Evolutionary conservation across 1,140 invertebrate genomes (phyloP).

Genomic region (Cherax quadricarinatus): DNA sequence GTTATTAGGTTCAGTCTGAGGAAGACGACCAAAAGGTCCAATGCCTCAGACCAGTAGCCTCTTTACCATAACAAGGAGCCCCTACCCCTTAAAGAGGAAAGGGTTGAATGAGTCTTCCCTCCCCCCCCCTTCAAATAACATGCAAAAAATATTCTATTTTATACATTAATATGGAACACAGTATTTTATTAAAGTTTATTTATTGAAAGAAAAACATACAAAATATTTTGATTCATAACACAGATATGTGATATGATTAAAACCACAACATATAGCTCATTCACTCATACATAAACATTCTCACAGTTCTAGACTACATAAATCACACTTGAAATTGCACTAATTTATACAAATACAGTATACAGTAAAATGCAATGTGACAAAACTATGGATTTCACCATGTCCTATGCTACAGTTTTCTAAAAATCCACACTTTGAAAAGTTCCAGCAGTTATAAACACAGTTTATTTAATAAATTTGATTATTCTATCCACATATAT

Average conservation of each 20-base stretch:
- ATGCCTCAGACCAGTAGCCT: too few relatives aligned
- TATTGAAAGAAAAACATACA: constrained; percentile 16
- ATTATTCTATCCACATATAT: background rate
- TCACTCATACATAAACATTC: constrained; percentile 9
- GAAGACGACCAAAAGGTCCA: too few relatives aligned
- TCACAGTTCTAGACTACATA: background rate
- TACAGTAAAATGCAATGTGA: constrained; percentile 4
- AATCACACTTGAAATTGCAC: constrained; percentile 21
- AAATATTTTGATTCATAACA: constrained; percentile 7
- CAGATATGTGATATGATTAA: background rate
- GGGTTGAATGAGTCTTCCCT: too few relatives aligned
- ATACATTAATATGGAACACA: too few relatives aligned
- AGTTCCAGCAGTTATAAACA: background rate
- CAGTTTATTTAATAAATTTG: background rate
- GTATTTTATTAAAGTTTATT: background rate
- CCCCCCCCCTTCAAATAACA: too few relatives aligned
- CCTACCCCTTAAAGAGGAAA: too few relatives aligned
- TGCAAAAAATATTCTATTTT: too few relatives aligned
- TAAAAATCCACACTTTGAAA: background rate
- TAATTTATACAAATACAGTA: constrained; percentile 20
- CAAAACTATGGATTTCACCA: constrained; percentile 1
- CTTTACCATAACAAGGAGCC: too few relatives aligned
- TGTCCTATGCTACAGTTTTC: background rate
- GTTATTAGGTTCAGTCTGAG: too few relatives aligned
- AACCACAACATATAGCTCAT: constrained; percentile 17